Evolutionary conservation across 2,113 vertebrate genomes (phyloP), one percentile per base, ranked within the genome.

Genomic region (Globicephala melas): DNA sequence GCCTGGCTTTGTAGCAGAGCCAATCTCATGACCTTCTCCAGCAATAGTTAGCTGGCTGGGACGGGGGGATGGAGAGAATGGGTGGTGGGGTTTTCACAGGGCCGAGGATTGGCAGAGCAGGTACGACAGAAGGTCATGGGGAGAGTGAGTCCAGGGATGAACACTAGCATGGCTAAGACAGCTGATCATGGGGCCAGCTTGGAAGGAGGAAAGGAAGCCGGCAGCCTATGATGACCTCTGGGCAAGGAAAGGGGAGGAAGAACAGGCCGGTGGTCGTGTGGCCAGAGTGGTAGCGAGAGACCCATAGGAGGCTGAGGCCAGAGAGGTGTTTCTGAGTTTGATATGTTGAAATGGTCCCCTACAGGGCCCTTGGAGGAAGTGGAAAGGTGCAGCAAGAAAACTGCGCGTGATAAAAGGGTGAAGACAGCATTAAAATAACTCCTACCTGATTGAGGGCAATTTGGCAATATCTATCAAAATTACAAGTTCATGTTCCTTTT

Each of bases 1-100:
- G 65, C 58, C 41, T 58, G 80, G 89, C 85, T 97, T 91, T 97
- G 91, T 94, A 93, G 94, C 33, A 1, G 60, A 85, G 93, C 95
- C 97, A 95, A 63, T 73, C 91, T 62, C 73, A 63, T 97, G 96
- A 97, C 89, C 95, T 97, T 98, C 96, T 96, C 91, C 71, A 83
- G 93, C 91, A 94, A 65, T n/a, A 86, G 73, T 89, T 65, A 87
- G 88, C 76, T 55, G 87, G 70, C 94, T 36, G 25, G 33, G 79
- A 94, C 74, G 8, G 6, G 44, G 53, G 47, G 18, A 21, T 76
- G 76, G 71, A 76, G 58, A 95, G 36, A 65, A 97, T 85, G 84
- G 65, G 50, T 47, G 26, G 65, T 50, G 55, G 85, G 65, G n/a
- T 81, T 93, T 91, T 94, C 91, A 85, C 38, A 55, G 82, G 92